Evolutionary conservation across 2,797 vertebrate genomes (phyloP), one percentile per base, ranked within the genome.

Genomic region (Odontamblyopus lacepedii): DNA sequence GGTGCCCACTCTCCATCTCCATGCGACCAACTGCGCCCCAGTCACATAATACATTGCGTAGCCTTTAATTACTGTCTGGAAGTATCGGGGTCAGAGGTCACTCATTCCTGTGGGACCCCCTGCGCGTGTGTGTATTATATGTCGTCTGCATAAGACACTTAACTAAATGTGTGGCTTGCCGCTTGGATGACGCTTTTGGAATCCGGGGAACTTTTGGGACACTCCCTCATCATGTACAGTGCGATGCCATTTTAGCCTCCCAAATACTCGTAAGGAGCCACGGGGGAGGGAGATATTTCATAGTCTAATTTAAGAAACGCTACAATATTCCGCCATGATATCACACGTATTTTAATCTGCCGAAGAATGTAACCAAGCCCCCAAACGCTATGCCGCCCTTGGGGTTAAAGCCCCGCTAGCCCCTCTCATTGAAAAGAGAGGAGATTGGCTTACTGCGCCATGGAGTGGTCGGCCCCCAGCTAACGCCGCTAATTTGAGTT

Each of bases 51-150:
- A 89, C 87, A 84, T 83, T 82, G 85, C 90, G 88, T 88, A 44
- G 79, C 81, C 79, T 88, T 90, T 90, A 92, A 91, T 92, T 92
- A 88, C 86, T 82, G 89, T 88, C 82, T 91, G 82, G 69, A 91
- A 90, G 87, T 76, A 81, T 82, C 62, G 60, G 77, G 88, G 88
- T 91, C 66, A 88, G 74, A 75, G 90, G 90, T 90, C 83, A 74
- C 32, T 51, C 83, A 89, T 89, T 88, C 90, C 87, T 74, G 1
- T 2, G 78, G 76, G 87, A 89, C 82, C 71, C 78, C 70, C 63
- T 41, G 41, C 35, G 35, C 74, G 72, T 85, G 77, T 80, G 73
- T 75, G 77, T 70, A 72, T 62, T n/a, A 75, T 50, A 48, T 76
- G 67, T 69, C 67, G 71, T 69, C 41, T 74, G 71, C 30, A 50